Conservation (phyloP, 2,113 vertebrate species). For the Megaptera novaeangliae region DNA sequence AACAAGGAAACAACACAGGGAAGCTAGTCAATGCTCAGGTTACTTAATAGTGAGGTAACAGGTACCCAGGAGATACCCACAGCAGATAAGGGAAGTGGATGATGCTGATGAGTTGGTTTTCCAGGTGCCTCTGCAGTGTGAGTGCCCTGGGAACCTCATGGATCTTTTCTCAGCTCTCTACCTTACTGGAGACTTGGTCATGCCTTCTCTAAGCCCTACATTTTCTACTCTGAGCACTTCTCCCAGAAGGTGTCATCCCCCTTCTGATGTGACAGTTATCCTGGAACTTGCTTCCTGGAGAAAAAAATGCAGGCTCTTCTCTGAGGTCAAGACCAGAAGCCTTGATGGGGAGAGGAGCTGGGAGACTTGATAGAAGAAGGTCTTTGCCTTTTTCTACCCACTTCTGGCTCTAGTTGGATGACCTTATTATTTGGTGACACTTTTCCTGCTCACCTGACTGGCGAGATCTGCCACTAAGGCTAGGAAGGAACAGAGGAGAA, state of each 20-base stretch:
- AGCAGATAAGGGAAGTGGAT: background rate
- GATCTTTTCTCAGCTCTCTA: background rate
- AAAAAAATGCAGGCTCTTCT: constrained; percentile 21
- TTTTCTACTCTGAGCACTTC: background rate
- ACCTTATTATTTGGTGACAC: background rate
- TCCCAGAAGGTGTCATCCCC: background rate
- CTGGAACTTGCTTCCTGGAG: constrained; percentile 16
- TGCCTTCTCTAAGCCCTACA: background rate
- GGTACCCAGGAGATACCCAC: background rate
- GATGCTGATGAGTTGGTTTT: background rate
- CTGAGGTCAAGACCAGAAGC: background rate
- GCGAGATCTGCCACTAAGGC: background rate
- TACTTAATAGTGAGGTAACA: background rate
- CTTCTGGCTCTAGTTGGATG: background rate
- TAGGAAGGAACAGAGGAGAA: background rate
- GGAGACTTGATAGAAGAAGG: background rate
- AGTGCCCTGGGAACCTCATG: background rate
- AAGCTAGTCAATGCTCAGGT: background rate
- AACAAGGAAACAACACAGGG: background rate
- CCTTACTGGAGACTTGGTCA: background rate
- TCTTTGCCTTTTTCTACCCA: background rate
- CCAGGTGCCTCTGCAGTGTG: background rate
- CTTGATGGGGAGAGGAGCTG: background rate
- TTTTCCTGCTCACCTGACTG: background rate
- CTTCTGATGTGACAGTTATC: constrained; percentile 11